These are phyloP conservation scores for Anagyrus pseudococci DNA, from an alignment of 2,888 invertebrate genomes.

Conservation along the genomic window DNA sequence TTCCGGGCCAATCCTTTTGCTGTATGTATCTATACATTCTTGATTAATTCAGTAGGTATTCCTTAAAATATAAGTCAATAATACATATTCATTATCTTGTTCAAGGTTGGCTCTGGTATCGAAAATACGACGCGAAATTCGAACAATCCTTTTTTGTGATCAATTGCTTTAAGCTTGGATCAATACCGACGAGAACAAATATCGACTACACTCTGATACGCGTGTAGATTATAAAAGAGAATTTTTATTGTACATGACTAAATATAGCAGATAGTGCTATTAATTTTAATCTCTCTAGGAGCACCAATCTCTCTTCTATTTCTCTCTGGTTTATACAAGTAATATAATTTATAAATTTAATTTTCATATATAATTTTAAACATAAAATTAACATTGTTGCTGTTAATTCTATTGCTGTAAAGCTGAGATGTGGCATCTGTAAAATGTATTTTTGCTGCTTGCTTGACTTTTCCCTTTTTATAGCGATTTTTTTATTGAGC, in stretches of 20 bases:
- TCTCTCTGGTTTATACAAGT: slow-evolving; percentile 51
- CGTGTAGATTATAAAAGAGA: slow-evolving; percentile 53
- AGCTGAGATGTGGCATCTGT: slow-evolving; percentile 23
- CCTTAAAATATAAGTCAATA: not conserved
- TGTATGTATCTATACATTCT: slow-evolving; percentile 47
- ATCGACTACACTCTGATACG: slow-evolving; percentile 51
- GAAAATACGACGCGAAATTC: slow-evolving; percentile 61
- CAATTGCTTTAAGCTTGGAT: slow-evolving; percentile 44
- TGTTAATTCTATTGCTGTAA: slow-evolving; percentile 39
- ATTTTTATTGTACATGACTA: slow-evolving; percentile 55
- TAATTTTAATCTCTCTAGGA: slow-evolving; percentile 52
- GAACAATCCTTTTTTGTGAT: slow-evolving; percentile 70
- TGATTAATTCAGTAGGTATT: not conserved
- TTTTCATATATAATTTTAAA: slow-evolving; percentile 54
- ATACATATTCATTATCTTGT: slow-evolving; percentile 20
- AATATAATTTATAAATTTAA: slow-evolving; percentile 60
- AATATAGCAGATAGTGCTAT: slow-evolving; percentile 57
- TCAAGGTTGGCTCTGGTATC: slow-evolving; percentile 56
- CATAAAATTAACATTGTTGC: slow-evolving; percentile 60
- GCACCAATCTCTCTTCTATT: slow-evolving; percentile 50
- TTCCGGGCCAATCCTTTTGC: slow-evolving; percentile 62
- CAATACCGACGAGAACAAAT: slow-evolving; percentile 53
- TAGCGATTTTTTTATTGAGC: slow-evolving; percentile 34
- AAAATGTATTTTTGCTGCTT: slow-evolving; percentile 32
- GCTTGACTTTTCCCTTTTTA: slow-evolving; percentile 31